Base-by-base conservation (phyloP, 2,888 invertebrate species). In the Rhingia campestris region DNA sequence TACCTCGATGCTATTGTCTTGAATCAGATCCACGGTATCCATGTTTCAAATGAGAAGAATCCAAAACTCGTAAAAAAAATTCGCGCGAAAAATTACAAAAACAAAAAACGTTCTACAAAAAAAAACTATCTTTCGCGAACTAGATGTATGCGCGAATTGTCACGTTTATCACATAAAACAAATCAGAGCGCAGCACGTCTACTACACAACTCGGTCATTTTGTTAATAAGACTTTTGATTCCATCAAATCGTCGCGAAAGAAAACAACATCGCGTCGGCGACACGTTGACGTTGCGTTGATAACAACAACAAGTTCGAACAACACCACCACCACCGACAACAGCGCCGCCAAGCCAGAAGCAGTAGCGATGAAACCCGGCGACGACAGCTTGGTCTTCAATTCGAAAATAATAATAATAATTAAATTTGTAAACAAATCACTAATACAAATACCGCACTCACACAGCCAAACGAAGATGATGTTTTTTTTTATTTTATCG, bases 1-100 rank as follows among this genome's bases (percentile, higher is more conserved):
- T 45, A 89, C 47, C 72, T 89, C 89, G 9, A 90, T 81, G 66
- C 87, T 88, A 37, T 81, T 81, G 14, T 80, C 85, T 33, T 85
- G 75, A 54, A 37, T 59, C 6, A 85, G 59, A 0, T 80, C 74
- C 4, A 85, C 66, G 43, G 75, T 80, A 53, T 85, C 85, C 85
- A 85, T 81, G 12, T 7, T 33, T 9, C 12, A 22, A 22, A 2
- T 6, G 3, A 35, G 9, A 47, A 47, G 37, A 6, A 32, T 35
- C 37, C n/a, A 6, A 6, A n/a, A 22, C 22, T 22, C 22, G 1
- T 22, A 22, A 54, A 37, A 63, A 37, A 51, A 7, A 39, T 4
- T 9, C 12, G 22, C 37, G 22, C 22, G 37, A 12, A 33, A 35
- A 77, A 69, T 63, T 33, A 4, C 7, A n/a, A 12, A 58, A 39